phyloP scores from a whole-genome alignment of 2,113 vertebrate genomes.

The Galbula dea region DNA sequence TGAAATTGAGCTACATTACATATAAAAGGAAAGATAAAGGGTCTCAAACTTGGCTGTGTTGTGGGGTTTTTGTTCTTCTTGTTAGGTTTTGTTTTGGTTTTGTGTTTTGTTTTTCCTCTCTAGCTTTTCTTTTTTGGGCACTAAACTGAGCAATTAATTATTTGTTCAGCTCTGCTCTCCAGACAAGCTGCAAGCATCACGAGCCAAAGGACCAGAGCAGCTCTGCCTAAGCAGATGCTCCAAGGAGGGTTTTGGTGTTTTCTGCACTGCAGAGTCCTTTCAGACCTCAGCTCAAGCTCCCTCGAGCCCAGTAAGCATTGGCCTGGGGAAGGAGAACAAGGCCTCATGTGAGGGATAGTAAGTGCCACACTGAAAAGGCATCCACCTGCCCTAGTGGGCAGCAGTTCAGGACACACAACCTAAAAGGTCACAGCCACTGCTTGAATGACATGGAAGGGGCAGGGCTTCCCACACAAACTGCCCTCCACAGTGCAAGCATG shows the following conservation, averaged over 20 bases:
- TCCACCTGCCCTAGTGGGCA: rapidly evolving
- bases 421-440: neutral
- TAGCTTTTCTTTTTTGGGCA: constrained; percentile 21
- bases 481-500: neutral
- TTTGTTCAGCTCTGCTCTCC: constrained; percentile 14
- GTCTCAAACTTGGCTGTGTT: neutral
- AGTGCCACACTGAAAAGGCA: neutral
- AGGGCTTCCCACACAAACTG: neutral
- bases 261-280: neutral
- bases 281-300: neutral
- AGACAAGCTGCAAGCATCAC: neutral
- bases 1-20: neutral
- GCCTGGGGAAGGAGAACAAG: neutral
- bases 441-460: neutral
- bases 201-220: neutral
- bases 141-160: constrained; percentile 38
- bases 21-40: constrained; percentile 1
- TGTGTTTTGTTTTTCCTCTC: neutral
- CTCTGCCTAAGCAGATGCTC: neutral
- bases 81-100: too few relatives aligned
- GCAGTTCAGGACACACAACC: neutral
- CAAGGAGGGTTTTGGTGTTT: neutral
- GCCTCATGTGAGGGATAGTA: neutral
- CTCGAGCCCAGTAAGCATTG: rapidly evolving
- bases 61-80: neutral